Conservation (phyloP, 2,888 invertebrate genomes). For the Adela reaumurella region DNA sequence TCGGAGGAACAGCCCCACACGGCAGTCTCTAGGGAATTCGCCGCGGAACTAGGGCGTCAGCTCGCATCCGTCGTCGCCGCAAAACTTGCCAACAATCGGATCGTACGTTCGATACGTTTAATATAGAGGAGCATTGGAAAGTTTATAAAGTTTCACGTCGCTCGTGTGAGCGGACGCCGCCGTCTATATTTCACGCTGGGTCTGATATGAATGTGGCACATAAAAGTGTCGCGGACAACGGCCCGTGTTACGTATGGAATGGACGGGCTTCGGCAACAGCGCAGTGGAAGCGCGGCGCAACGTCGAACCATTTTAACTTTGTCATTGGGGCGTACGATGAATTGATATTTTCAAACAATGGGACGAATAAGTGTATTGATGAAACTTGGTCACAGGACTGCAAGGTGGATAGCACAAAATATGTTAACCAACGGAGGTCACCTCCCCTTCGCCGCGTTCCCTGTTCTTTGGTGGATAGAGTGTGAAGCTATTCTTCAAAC, state of each 20-base stretch:
- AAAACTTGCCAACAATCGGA: not conserved
- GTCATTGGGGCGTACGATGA: too few species aligned
- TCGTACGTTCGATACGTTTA: not conserved
- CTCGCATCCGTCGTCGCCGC: not conserved
- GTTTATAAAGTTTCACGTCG: not conserved
- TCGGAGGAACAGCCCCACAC: not conserved
- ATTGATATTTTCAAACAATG: too few species aligned
- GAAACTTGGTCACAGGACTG: too few species aligned
- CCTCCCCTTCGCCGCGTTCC: too few species aligned
- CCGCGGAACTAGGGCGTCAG: not conserved
- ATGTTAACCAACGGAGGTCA: too few species aligned
- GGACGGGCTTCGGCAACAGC: not conserved
- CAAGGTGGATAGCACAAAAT: too few species aligned
- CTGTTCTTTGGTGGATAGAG: too few species aligned
- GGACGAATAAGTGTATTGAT: too few species aligned
- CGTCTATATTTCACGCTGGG: not conserved
- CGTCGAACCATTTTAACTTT: too few species aligned
- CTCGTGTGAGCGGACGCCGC: not conserved
- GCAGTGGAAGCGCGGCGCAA: too few species aligned
- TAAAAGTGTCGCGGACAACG: not conserved
- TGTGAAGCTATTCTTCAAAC: too few species aligned
- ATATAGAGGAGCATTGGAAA: not conserved
- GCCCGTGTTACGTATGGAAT: not conserved
- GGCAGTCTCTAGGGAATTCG: not conserved
- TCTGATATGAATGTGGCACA: not conserved